A percentile compares a stretch with the other conserved stretches of the same genome.
These are phyloP conservation scores for Ichneumoninae sp. DNA, from an alignment of 2,888 invertebrate genomes.

Conservation along the genomic window DNA sequence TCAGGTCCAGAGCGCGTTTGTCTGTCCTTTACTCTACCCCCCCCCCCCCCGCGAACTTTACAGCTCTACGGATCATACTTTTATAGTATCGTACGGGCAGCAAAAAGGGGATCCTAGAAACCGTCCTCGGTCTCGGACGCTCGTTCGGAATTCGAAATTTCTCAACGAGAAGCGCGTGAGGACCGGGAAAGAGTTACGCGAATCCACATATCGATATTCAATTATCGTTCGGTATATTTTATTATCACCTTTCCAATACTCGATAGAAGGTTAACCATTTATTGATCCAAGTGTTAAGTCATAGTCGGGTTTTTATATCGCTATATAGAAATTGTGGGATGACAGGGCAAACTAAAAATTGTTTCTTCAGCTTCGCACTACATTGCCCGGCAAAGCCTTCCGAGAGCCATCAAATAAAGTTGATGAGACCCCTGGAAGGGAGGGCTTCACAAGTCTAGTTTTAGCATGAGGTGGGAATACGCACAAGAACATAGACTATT, in stretches of 20 bases:
- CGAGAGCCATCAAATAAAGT: no score
- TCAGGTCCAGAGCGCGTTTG: constrained; percentile 55
- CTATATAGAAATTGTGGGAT: background rate
- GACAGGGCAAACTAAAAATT: background rate
- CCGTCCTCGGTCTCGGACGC: constrained; percentile 18
- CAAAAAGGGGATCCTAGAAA: constrained; percentile 51
- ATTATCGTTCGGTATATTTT: constrained; percentile 55
- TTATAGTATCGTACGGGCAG: constrained; percentile 61
- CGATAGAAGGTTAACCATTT: background rate
- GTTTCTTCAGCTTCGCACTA: background rate
- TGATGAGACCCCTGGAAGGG: no score
- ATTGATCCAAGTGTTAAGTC: background rate
- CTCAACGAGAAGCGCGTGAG: constrained; percentile 24
- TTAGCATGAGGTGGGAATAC: no score
- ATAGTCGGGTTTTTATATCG: background rate
- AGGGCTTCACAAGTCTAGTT: no score
- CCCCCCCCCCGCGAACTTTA: constrained; percentile 51
- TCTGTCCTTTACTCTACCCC: constrained; percentile 55
- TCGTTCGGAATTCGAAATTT: constrained; percentile 44
- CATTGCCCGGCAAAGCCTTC: background rate
- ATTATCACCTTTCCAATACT: constrained; percentile 2
- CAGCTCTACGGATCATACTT: constrained; percentile 66
- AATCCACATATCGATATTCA: constrained; percentile 49
- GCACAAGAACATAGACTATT: no score
- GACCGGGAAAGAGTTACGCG: constrained; percentile 12